Base-by-base conservation (phyloP, 2,888 invertebrate genomes). In the Terebella lapidaria region DNA sequence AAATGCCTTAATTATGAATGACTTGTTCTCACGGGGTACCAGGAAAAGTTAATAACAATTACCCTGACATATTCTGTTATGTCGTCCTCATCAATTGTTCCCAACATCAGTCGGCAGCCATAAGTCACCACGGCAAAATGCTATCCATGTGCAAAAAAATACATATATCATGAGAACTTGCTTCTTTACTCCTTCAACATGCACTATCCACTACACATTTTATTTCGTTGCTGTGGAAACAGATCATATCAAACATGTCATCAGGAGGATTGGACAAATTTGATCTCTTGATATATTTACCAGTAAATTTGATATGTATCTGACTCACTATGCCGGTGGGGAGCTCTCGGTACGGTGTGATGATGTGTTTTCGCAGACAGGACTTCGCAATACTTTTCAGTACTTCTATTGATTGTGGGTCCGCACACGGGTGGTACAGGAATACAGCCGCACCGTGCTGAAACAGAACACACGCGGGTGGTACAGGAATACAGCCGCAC, bases 391-490 rank as follows among this genome's bases (percentile, higher is more conserved):
- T 71, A 45, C 80, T 77, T 73, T 85, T 85, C 54, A 92, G 79
- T 46, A 81, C 75, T 46, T 85, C 77, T 0, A 90, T 84, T 81
- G 89, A 86, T 15, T 83, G 75, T 0, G 81, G 81, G 74, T 88
- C 85, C 3, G 89, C 88, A 81, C 92, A 92, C 0, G 92, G 92
- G 82, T 92, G 91, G 74, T 91, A 91, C n/a, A 92, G 80, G 85
- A 91, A 86, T 1, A 89, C 89, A 45, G 91, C 83, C 3, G 86
- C 88, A 10, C 92, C 92, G 74, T 91, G 90, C 85, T 91, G 65
- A 54, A 70, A 60, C n/a, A n/a, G n/a, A n/a, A n/a, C n/a, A n/a
- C n/a, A n/a, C n/a, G n/a, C n/a, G n/a, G n/a, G n/a, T n/a, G n/a
- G n/a, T n/a, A n/a, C n/a, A n/a, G n/a, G n/a, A n/a, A n/a, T n/a